Base-by-base conservation (phyloP, 53 echinoderm and acorn worm species). In the Crossaster papposus region DNA sequence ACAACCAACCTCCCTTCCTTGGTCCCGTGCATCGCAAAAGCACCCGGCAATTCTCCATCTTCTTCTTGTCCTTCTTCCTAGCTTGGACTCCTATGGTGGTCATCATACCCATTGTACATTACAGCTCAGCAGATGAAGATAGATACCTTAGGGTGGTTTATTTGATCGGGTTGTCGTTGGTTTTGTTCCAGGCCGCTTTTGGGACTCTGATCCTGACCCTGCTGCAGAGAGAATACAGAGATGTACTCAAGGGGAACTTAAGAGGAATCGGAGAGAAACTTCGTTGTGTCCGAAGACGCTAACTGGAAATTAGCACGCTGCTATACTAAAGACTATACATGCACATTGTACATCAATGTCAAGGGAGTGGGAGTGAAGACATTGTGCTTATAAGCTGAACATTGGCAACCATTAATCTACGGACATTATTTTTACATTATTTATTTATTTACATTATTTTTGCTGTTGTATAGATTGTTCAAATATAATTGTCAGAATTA, bases 151-250 rank as follows among this genome's bases (percentile, higher is more conserved):
- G 64, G 26, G 63, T 81, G 35, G 36, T 24, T 22, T 20, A 64
- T 9, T 22, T 81, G 64, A 63, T 81, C 64, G 63, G 30, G 13
- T 51, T 17, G 18, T 15, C 30, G 14, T 62, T 24, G 1, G 37
- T 64, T 31, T 13, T 81, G 9, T 64, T 23, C 34, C 81, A 81
- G 18, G 36, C 65, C 5, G 65, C 81, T 23, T 81, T 81, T 50
- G 65, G 81, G 32, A 81, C 81, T 29, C 36, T 81, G 64, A 81
- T 81, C 50, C 65, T 81, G 65, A 81, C 81, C 0, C 32, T 81
- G 24, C 14, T 81, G 24, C 81, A 65, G 34, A 30, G 23, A 31
- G 64, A 81, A 36, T 81, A 64, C 65, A 81, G 64, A 22, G 63
- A 81, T 12, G 64, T 81, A 65, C 36, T 81, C 0, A 65, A 81